Percentiles rank a stretch among this genome's conserved stretches.
Conservation (phyloP, 2,797 vertebrate genomes). For the Hirundo rustica region DNA sequence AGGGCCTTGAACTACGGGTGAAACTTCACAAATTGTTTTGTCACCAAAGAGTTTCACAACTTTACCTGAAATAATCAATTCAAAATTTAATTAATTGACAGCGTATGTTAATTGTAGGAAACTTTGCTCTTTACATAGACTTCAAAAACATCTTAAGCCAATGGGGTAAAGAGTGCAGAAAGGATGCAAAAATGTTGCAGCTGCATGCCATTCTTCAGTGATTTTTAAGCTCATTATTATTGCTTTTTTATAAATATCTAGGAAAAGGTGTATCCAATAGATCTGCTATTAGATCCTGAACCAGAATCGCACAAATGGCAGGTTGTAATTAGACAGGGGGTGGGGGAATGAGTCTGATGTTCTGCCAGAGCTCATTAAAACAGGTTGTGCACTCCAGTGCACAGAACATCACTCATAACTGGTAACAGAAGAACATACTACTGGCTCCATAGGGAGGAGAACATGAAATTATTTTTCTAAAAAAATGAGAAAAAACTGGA, state of each 20-base stretch:
- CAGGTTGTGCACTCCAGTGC: slow-evolving; percentile 17
- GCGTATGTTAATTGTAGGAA: slow-evolving; percentile 10
- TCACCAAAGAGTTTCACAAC: neutral
- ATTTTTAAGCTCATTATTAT: slow-evolving; percentile 23
- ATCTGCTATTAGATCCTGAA: slow-evolving; percentile 35
- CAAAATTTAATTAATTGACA: slow-evolving; percentile 40
- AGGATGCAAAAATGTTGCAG: neutral
- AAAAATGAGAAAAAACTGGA: neutral
- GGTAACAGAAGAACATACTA: neutral
- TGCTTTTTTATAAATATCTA: slow-evolving; percentile 32
- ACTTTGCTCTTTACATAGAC: neutral
- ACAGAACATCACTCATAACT: neutral
- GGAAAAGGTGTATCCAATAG: slow-evolving; percentile 15
- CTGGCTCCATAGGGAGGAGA: neutral
- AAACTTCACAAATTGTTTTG: neutral
- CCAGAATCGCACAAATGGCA: slow-evolving; percentile 23
- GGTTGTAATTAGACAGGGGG: slow-evolving; percentile 9
- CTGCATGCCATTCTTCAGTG: neutral
- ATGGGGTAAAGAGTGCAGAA: neutral
- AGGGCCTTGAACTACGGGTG: neutral
- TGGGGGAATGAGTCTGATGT: neutral
- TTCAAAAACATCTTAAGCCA: slow-evolving; percentile 8
- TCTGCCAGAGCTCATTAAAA: slow-evolving; percentile 59
- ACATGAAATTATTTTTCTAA: neutral
- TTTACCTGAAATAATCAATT: neutral